Evolutionary conservation across 2,113 vertebrate species (phyloP).

Genomic region (Notechis scutatus): DNA sequence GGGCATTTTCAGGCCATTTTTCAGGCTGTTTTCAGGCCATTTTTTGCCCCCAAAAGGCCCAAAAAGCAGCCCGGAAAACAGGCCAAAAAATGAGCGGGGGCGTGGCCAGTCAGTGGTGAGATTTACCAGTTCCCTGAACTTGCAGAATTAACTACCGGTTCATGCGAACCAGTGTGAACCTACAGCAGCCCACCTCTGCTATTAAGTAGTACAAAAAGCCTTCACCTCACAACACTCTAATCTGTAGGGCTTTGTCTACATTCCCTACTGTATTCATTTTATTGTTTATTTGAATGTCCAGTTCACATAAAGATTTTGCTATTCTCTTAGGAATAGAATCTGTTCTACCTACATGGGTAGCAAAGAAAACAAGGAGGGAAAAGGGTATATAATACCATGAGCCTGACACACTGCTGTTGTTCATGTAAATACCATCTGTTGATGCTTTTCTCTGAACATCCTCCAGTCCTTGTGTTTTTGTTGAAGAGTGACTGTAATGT

Average conservation of each 20-base stretch:
- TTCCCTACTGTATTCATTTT: not conserved
- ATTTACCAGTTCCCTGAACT: too few species aligned
- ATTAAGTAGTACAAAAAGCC: not conserved
- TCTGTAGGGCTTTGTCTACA: not conserved
- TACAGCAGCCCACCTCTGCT: not conserved
- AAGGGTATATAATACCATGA: not conserved
- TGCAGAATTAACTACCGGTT: too few species aligned
- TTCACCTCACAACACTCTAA: not conserved
- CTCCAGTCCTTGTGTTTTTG: not conserved
- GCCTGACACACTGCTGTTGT: not conserved
- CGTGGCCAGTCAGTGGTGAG: too few species aligned
- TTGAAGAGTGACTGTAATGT: not conserved
- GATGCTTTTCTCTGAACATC: not conserved
- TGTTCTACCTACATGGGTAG: rapidly evolving
- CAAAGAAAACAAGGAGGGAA: not conserved
- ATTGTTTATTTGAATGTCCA: not conserved
- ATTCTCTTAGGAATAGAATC: not conserved
- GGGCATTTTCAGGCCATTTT: too few species aligned
- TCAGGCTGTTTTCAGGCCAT: too few species aligned
- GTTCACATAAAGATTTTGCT: not conserved
- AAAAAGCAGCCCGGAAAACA: too few species aligned
- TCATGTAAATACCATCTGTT: not conserved
- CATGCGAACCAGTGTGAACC: too few species aligned
- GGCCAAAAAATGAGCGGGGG: too few species aligned
- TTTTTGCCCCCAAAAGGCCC: too few species aligned